These are phyloP conservation scores for Dasysyrphus tricinctus DNA, from an alignment of 2,888 invertebrate genomes.

Conservation along the genomic window DNA sequence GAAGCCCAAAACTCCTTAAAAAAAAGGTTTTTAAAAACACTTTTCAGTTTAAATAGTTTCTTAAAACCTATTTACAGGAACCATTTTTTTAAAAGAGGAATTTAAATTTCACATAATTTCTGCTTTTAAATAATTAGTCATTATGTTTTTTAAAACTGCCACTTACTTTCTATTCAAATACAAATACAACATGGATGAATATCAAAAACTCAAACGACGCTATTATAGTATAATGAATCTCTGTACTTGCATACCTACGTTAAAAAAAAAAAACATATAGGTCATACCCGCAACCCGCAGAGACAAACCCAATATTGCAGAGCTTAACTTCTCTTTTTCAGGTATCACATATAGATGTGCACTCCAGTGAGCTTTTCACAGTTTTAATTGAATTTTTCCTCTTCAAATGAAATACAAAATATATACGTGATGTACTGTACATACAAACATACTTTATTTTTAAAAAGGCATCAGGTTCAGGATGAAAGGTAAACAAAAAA, in stretches of 20 bases:
- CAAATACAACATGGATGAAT: background rate
- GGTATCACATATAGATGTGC: background rate
- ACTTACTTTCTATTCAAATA: background rate
- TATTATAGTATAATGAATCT: too few species aligned
- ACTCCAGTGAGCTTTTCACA: constrained; percentile 32
- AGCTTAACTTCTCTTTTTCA: constrained; percentile 14
- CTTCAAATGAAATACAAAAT: background rate
- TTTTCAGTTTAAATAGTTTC: too few species aligned
- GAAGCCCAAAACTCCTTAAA: too few species aligned
- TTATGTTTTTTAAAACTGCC: too few species aligned
- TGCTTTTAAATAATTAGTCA: too few species aligned
- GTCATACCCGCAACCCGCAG: constrained; percentile 28
- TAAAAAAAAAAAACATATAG: constrained; percentile 16
- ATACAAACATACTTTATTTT: background rate
- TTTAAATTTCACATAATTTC: too few species aligned
- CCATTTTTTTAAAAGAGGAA: too few species aligned
- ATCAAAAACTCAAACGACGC: too few species aligned
- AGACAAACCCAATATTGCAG: background rate
- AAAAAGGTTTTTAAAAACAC: too few species aligned
- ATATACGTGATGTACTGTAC: background rate
- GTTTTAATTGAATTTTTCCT: constrained; percentile 43
- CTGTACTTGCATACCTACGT: background rate
- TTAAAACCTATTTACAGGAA: too few species aligned
- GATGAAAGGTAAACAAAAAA: constrained; percentile 12
- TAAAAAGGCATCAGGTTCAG: constrained; percentile 9